These are phyloP conservation scores for Serranus cabrilla DNA, from an alignment of 2,797 vertebrate genomes.

Conservation along the genomic window DNA sequence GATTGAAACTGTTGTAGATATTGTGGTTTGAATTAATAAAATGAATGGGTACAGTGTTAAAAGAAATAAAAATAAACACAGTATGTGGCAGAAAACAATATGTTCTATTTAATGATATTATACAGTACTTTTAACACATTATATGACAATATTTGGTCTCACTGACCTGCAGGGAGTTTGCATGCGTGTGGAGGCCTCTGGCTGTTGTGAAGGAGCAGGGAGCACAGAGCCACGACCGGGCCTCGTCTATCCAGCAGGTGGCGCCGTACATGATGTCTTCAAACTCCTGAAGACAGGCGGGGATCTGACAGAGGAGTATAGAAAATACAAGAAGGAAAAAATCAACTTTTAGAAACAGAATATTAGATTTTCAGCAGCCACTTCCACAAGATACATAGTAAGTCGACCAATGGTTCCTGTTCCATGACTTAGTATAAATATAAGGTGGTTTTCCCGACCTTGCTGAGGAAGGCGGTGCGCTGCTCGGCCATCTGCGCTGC, in stretches of 20 bases:
- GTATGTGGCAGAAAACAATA: background rate
- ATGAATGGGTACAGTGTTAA: too few species aligned
- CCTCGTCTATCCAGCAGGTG: conserved; percentile 89
- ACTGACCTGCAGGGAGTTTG: conserved; percentile 89
- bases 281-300: conserved; percentile 90
- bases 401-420: background rate
- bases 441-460: conserved; percentile 78
- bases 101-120: background rate
- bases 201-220: conserved; percentile 85
- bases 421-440: background rate
- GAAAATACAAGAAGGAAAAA: background rate
- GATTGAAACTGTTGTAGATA: too few species aligned
- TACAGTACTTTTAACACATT: too few species aligned
- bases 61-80: too few species aligned
- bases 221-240: conserved; percentile 84
- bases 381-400: background rate
- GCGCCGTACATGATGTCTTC: conserved; percentile 86
- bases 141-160: background rate
- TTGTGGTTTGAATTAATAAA: too few species aligned
- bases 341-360: background rate
- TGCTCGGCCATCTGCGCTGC: conserved; percentile 89
- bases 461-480: conserved; percentile 92
- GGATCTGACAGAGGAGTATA: conserved; percentile 83
- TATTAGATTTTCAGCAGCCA: conserved; percentile 9
- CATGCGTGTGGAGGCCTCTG: conserved; percentile 86